Evolutionary conservation across 2,797 vertebrate species (phyloP).

Genomic region (Hyperoplus lanceolatus): DNA sequence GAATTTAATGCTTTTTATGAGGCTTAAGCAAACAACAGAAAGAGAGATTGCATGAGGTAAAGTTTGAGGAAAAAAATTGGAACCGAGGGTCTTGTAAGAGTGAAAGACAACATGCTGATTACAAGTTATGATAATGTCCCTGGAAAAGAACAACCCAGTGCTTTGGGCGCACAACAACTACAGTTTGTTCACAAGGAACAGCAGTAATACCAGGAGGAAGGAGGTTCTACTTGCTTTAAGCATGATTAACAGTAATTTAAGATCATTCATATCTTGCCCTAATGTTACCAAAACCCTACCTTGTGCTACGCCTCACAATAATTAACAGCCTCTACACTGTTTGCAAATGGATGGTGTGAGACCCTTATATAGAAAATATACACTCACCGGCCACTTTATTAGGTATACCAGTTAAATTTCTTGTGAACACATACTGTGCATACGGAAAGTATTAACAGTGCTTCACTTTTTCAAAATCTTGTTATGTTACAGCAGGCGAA

Average conservation of each 20-base stretch:
- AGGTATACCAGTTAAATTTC: too few relatives aligned
- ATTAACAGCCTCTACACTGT: background rate
- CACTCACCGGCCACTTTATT: too few relatives aligned
- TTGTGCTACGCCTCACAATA: background rate
- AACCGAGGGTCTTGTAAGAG: conserved; percentile 26
- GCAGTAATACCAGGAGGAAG: conserved; percentile 14
- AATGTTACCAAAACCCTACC: conserved; percentile 9
- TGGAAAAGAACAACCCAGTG: conserved; percentile 27
- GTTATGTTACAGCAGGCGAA: too few relatives aligned
- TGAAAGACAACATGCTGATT: conserved; percentile 38
- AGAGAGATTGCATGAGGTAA: conserved; percentile 51
- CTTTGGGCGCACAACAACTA: conserved; percentile 51
- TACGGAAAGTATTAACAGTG: too few relatives aligned
- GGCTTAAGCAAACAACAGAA: conserved; percentile 57
- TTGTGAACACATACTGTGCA: too few relatives aligned
- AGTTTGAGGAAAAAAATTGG: conserved; percentile 29
- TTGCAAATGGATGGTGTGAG: background rate
- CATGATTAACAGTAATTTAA: background rate
- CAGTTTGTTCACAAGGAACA: conserved; percentile 49
- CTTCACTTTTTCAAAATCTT: too few relatives aligned
- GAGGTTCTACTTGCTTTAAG: conserved; percentile 12
- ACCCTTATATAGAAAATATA: too few relatives aligned
- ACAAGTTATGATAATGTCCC: conserved; percentile 48
- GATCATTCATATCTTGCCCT: background rate
- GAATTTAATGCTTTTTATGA: conserved; percentile 48